Conservation (phyloP, 2,888 invertebrate genomes). For the Machimus atricapillus region DNA sequence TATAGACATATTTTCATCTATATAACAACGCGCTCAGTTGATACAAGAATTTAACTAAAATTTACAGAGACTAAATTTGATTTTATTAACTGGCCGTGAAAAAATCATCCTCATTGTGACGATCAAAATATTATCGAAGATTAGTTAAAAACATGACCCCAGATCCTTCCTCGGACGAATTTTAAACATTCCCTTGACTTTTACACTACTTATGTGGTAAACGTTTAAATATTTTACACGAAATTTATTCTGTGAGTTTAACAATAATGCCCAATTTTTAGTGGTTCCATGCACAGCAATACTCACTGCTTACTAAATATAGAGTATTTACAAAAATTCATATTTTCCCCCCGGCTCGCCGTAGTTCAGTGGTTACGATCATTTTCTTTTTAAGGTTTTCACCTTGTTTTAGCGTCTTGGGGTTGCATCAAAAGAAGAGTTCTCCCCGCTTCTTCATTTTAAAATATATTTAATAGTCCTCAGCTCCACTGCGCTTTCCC, state of each 20-base stretch:
- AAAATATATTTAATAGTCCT: neutral
- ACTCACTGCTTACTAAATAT: neutral
- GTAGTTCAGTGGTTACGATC: neutral
- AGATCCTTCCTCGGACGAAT: neutral
- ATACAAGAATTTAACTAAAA: neutral
- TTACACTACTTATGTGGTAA: neutral
- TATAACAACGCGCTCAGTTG: neutral
- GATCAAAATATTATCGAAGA: neutral
- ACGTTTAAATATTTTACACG: constrained; percentile 10
- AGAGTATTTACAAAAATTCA: constrained; percentile 10
- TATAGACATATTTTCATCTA: neutral
- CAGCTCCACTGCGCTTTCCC: neutral
- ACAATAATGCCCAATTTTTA: neutral
- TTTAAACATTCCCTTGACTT: neutral
- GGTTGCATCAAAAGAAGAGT: neutral
- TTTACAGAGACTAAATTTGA: neutral
- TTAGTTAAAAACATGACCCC: neutral
- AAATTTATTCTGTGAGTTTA: neutral
- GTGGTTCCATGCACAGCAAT: neutral
- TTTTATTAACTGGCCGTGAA: neutral
- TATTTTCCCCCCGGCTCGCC: neutral
- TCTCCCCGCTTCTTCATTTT: neutral
- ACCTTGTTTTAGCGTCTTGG: neutral
- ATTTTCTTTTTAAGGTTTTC: neutral
- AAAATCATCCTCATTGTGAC: neutral